phyloP scores from a whole-genome alignment of 1,140 invertebrate species.

The Diachasma alloeum region DNA sequence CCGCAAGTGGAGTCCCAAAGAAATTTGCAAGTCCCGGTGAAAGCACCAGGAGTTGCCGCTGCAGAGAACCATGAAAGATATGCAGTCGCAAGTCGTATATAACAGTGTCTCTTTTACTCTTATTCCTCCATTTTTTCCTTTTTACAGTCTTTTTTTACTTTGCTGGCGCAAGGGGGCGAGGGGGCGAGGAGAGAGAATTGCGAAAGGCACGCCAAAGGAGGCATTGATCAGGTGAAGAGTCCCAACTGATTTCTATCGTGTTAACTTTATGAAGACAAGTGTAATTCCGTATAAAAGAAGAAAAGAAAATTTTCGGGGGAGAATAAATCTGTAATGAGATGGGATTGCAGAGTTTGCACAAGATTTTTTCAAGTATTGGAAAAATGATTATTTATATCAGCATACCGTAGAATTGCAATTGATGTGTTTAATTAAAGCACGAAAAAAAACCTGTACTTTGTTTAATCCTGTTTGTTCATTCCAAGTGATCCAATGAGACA shows the following conservation, averaged over 20 bases:
- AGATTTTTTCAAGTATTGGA: too few species aligned
- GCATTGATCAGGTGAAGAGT: slow-evolving; percentile 18
- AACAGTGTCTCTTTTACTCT: slow-evolving; percentile 11
- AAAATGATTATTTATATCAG: too few species aligned
- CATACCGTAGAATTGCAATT: too few species aligned
- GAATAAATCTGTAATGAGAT: neutral
- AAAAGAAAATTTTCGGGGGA: neutral
- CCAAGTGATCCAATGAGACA: neutral
- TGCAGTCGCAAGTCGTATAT: slow-evolving; percentile 23
- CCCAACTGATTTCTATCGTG: neutral
- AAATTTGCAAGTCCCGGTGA: slow-evolving; percentile 53
- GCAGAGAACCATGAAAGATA: slow-evolving; percentile 19
- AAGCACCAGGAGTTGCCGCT: slow-evolving; percentile 37
- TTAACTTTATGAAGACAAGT: slow-evolving; percentile 10
- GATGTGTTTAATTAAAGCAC: neutral
- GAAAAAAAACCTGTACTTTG: neutral
- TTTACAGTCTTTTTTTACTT: neutral
- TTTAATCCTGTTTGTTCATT: neutral
- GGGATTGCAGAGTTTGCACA: too few species aligned
- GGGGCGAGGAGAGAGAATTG: neutral
- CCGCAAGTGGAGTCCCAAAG: slow-evolving; percentile 33
- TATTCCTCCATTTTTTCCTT: neutral
- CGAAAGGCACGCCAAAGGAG: neutral
- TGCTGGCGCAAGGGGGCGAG: neutral
- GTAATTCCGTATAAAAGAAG: neutral